Conservation (phyloP, 2,113 vertebrate species). For the Ardeotis arabs region DNA sequence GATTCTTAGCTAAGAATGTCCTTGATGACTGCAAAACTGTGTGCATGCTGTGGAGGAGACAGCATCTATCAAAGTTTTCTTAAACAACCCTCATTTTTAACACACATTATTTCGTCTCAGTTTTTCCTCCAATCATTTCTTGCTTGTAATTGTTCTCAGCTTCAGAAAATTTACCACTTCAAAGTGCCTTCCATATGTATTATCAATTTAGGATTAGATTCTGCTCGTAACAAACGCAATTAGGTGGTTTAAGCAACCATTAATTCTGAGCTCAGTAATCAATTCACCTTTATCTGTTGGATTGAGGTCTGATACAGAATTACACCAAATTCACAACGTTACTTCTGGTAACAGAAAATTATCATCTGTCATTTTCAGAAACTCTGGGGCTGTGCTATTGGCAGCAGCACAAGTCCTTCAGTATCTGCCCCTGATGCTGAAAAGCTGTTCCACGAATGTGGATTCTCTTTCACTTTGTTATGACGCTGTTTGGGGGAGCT, state of each 20-base stretch:
- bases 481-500: background rate
- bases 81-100: background rate
- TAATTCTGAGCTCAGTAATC: slow-evolving; percentile 30
- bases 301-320: background rate
- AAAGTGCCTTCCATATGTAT: background rate
- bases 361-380: background rate
- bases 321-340: background rate
- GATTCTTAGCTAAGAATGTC: slow-evolving; percentile 5
- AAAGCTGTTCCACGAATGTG: slow-evolving; percentile 9
- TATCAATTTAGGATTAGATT: slow-evolving; percentile 5
- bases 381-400: background rate
- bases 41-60: background rate
- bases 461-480: slow-evolving; percentile 4
- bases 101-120: background rate
- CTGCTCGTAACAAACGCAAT: background rate
- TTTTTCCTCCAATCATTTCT: background rate
- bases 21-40: background rate
- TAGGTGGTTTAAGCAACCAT: background rate
- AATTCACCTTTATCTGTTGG: background rate
- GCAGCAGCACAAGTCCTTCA: background rate
- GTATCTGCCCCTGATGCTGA: background rate
- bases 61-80: slow-evolving; percentile 26
- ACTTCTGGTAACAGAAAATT: background rate
- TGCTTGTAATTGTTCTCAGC: background rate
- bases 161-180: background rate